phyloP scores from a whole-genome alignment of 1,140 invertebrate species.

The Calliphora vicina region DNA sequence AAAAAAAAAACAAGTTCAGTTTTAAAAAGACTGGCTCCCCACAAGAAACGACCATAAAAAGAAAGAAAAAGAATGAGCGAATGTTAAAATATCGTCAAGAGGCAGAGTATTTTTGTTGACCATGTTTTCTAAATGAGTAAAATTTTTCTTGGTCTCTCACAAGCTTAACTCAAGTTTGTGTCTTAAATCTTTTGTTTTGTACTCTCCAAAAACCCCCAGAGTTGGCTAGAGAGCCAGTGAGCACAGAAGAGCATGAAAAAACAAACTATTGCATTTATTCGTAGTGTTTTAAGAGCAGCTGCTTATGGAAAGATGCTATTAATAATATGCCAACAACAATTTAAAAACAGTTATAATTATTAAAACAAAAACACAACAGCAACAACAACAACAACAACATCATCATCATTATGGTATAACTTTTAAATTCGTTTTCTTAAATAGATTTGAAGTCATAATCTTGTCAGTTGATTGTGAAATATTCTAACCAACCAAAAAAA shows the following conservation, averaged over 20 bases:
- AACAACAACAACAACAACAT: neutral
- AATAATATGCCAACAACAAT: neutral
- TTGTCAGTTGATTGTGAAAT: no score
- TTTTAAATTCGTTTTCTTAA: no score
- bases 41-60: neutral
- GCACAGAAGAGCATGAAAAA: neutral
- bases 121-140: neutral
- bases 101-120: neutral
- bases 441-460: no score
- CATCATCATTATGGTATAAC: no score
- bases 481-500: no score
- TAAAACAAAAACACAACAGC: neutral
- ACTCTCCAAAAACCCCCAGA: neutral
- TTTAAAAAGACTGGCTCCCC: neutral
- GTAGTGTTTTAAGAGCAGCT: no score
- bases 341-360: neutral
- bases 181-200: constrained; percentile 21
- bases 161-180: neutral
- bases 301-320: neutral
- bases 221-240: neutral
- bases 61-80: neutral
- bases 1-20: constrained; percentile 5
- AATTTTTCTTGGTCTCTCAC: neutral
- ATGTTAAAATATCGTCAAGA: neutral
- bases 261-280: neutral